These are phyloP conservation scores for Micropterix aruncella DNA, from an alignment of 2,888 invertebrate species.

Conservation along the genomic window DNA sequence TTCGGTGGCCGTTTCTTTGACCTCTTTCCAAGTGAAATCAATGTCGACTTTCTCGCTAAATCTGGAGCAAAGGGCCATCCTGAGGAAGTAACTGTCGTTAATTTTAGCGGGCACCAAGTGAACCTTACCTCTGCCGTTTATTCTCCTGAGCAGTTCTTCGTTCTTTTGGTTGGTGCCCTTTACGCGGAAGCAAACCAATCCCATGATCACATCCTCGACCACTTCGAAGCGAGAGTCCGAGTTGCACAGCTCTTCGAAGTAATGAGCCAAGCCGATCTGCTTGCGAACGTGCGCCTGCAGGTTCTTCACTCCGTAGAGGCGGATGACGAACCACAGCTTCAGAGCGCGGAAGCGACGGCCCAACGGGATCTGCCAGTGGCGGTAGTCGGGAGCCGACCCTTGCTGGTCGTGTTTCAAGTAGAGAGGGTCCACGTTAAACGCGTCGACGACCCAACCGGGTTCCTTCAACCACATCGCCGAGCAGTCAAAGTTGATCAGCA, in stretches of 20 bases:
- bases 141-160: conserved; percentile 64
- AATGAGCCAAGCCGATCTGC: conserved; percentile 73
- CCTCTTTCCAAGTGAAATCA: conserved; percentile 75
- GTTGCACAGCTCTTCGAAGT: conserved; percentile 68
- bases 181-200: conserved; percentile 89
- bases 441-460: conserved; percentile 80
- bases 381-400: conserved; percentile 81
- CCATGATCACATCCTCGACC: conserved; percentile 79
- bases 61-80: conserved; percentile 83
- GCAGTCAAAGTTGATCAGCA: conserved; percentile 98
- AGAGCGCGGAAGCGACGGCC: conserved; percentile 86
- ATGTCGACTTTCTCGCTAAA: conserved; percentile 72
- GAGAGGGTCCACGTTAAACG: conserved; percentile 94
- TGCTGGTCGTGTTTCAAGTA: conserved; percentile 92
- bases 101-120: conserved; percentile 89
- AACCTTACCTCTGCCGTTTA: conserved; percentile 83
- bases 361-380: conserved; percentile 95
- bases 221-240: conserved; percentile 80
- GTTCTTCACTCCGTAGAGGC: conserved; percentile 79
- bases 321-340: conserved; percentile 90
- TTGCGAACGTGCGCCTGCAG: conserved; percentile 76
- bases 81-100: conserved; percentile 67
- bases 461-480: conserved; percentile 95
- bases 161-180: conserved; percentile 76
- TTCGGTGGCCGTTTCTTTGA: conserved; percentile 60